These are phyloP conservation scores for Oxyruncus cristatus DNA, from an alignment of 2,113 vertebrate species.

Conservation along the genomic window DNA sequence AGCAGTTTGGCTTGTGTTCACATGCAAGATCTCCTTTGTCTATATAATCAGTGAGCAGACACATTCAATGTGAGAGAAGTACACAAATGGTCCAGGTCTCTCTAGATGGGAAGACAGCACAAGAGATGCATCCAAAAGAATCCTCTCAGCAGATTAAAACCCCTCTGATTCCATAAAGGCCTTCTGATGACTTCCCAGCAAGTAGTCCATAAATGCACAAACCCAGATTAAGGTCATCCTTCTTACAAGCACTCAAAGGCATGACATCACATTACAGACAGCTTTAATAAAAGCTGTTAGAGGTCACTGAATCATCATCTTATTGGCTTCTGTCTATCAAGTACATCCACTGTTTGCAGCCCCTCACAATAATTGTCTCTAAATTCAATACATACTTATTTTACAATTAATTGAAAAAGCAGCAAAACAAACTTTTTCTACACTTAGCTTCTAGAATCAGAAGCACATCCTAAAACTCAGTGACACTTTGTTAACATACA, in stretches of 20 bases:
- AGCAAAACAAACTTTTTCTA: background rate
- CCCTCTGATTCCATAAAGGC: background rate
- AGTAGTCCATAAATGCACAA: background rate
- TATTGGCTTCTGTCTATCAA: background rate
- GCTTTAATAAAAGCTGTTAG: background rate
- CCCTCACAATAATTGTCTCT: background rate
- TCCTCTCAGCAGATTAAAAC: background rate
- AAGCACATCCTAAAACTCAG: background rate
- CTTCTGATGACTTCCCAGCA: slow-evolving; percentile 5
- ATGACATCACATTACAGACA: background rate
- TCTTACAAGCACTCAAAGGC: background rate
- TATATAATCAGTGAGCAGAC: background rate
- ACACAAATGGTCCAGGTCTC: background rate
- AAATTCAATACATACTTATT: background rate
- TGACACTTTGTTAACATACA: background rate
- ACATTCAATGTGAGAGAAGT: background rate
- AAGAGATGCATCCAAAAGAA: background rate
- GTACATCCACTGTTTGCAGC: background rate
- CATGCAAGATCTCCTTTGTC: background rate
- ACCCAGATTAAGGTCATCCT: background rate
- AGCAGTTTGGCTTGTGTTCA: background rate
- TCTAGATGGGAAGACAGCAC: background rate
- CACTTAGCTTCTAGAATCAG: background rate
- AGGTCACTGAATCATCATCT: background rate
- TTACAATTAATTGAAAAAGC: background rate